These are phyloP conservation scores for Julus scandinavius DNA, from an alignment of 2,888 invertebrate species.

Conservation along the genomic window DNA sequence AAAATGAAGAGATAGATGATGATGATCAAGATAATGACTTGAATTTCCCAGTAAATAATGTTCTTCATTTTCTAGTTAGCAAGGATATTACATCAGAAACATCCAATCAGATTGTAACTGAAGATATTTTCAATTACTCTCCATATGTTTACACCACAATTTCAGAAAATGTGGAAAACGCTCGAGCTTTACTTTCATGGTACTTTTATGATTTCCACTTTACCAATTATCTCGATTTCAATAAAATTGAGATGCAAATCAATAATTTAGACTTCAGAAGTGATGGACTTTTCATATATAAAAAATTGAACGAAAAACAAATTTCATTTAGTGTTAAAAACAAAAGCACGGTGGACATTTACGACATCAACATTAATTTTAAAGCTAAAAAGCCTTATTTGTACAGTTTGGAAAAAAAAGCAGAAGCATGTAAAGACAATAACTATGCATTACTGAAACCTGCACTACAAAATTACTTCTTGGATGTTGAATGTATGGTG, in stretches of 20 bases:
- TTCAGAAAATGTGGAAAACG: background rate
- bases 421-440: no score
- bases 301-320: background rate
- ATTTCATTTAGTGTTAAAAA: background rate
- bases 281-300: background rate
- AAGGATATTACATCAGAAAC: background rate
- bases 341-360: background rate
- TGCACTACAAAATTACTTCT: background rate
- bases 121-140: background rate
- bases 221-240: background rate
- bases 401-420: no score
- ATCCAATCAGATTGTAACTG: background rate
- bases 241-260: background rate
- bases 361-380: no score
- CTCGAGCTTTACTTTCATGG: background rate
- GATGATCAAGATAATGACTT: no score
- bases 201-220: background rate
- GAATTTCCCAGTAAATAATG: no score
- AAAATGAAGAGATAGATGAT: background rate
- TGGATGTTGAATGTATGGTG: rapidly evolving
- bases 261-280: background rate
- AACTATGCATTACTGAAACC: background rate
- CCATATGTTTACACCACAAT: background rate
- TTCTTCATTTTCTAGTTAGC: background rate
- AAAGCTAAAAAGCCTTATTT: no score